phyloP scores from a whole-genome alignment of 2,113 vertebrate species.

The Bos javanicus region DNA sequence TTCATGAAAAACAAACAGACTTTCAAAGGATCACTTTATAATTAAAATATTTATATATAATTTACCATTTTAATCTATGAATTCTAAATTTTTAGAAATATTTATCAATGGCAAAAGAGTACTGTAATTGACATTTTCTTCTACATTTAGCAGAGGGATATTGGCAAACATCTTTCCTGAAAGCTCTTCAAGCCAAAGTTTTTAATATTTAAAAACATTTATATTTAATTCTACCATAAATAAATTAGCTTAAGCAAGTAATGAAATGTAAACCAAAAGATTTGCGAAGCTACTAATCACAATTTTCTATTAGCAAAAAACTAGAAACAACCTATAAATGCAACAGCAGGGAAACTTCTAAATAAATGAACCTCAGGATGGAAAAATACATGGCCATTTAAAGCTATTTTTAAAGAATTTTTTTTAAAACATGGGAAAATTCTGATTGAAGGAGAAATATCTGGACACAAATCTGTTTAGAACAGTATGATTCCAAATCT shows the following conservation, averaged over 20 bases:
- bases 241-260: slow-evolving; percentile 20
- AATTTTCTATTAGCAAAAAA: slow-evolving; percentile 31
- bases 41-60: neutral
- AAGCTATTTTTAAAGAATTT: neutral
- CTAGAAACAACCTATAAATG: neutral
- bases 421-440: neutral
- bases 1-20: neutral
- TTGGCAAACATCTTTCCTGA: neutral
- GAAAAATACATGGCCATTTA: neutral
- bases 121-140: neutral
- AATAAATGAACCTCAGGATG: neutral
- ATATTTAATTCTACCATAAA: neutral
- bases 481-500: neutral
- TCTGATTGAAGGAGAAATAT: slow-evolving; percentile 12
- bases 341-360: neutral
- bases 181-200: neutral
- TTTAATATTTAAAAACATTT: slow-evolving; percentile 35
- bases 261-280: slow-evolving; percentile 8
- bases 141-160: neutral
- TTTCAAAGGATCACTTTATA: neutral
- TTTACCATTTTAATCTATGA: neutral
- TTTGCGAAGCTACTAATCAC: neutral
- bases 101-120: neutral
- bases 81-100: neutral
- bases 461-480: neutral